These are phyloP conservation scores for Prionace glauca DNA, from an alignment of 2,797 vertebrate genomes.

Conservation along the genomic window DNA sequence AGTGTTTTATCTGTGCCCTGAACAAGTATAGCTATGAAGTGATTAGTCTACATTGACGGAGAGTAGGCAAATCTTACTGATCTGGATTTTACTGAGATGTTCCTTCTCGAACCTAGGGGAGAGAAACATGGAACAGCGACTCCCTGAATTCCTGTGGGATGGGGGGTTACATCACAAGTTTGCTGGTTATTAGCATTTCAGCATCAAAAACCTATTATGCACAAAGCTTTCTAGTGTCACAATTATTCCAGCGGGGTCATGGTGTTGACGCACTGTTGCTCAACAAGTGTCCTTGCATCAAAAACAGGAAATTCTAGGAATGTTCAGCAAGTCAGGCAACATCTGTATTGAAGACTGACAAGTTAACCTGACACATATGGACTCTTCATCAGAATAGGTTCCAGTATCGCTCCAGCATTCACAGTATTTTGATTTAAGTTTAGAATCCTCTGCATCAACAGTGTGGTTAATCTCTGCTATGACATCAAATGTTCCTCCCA, in stretches of 20 bases:
- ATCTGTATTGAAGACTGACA: neutral
- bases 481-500: neutral
- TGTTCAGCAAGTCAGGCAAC: neutral
- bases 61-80: neutral
- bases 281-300: neutral
- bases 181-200: neutral
- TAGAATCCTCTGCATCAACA: neutral
- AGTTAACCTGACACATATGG: neutral
- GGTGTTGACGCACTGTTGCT: neutral
- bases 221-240: neutral
- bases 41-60: neutral
- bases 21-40: neutral
- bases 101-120: neutral
- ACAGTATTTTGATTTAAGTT: neutral
- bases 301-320: constrained; percentile 21
- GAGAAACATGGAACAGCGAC: neutral
- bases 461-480: neutral
- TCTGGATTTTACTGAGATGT: neutral
- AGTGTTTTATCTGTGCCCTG: neutral
- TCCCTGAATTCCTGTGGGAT: neutral
- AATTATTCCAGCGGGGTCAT: neutral
- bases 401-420: neutral
- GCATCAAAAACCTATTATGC: neutral
- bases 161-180: neutral
- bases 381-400: neutral